phyloP scores from a whole-genome alignment of 64 coral and sea anemone species.

The Catalaphyllia jardinei region DNA sequence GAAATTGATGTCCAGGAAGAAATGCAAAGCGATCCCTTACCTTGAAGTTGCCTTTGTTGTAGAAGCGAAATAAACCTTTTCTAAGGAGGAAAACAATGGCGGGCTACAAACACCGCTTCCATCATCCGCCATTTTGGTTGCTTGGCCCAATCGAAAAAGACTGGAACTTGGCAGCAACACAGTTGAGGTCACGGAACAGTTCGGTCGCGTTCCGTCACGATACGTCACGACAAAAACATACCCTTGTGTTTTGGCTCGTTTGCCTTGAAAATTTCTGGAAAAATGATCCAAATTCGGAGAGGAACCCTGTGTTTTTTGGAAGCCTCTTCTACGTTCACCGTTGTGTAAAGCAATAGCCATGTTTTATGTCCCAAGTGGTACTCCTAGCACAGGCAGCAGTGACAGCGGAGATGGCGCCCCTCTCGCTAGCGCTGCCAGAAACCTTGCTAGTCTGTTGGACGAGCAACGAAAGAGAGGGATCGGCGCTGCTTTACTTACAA shows the following conservation, averaged over 20 bases:
- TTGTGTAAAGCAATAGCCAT: conserved; percentile 6
- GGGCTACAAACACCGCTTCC: conserved; percentile 50
- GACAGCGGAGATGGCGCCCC: conserved; percentile 32
- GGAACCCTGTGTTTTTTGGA: not conserved
- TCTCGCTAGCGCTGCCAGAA: not conserved
- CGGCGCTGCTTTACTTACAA: conserved; percentile 57
- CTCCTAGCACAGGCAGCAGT: conserved; percentile 7
- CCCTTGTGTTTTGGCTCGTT: not conserved
- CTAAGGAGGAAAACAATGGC: conserved; percentile 63
- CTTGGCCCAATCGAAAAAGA: not conserved
- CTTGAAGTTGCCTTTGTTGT: conserved; percentile 39
- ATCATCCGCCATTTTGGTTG: conserved; percentile 66
- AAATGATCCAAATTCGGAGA: not conserved
- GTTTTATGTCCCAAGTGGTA: conserved; percentile 70
- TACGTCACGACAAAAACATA: conserved; percentile 17
- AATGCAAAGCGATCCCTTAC: conserved; percentile 1
- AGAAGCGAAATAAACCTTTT: conserved; percentile 65
- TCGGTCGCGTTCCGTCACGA: not conserved
- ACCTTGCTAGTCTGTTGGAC: conserved; percentile 68
- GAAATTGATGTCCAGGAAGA: not conserved
- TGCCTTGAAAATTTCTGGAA: not conserved
- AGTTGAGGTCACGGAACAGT: not conserved
- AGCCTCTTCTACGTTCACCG: not conserved
- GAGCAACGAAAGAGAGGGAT: conserved; percentile 80
- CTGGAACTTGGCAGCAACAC: conserved; percentile 24